Evolutionary conservation across 2,888 invertebrate species (phyloP), one percentile per base, ranked within the genome.

Genomic region (Stramonita haemastoma): DNA sequence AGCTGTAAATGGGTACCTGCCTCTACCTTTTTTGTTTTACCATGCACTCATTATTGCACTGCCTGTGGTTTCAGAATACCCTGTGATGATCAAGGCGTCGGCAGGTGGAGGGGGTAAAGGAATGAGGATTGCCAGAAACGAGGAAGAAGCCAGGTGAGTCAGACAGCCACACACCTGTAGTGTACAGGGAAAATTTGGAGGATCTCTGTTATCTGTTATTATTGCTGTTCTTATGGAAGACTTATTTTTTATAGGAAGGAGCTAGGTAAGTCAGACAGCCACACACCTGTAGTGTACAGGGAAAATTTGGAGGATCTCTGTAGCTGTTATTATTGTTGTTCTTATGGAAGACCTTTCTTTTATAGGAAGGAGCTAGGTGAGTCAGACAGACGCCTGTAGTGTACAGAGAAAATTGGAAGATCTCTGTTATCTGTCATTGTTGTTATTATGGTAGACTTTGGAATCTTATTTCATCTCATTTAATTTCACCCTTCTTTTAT

Each of bases 11-110:
- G n/a, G n/a, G n/a, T n/a, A n/a, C n/a, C n/a, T n/a, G n/a, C n/a
- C n/a, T n/a, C n/a, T n/a, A n/a, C n/a, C n/a, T n/a, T n/a, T n/a
- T n/a, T n/a, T n/a, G n/a, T n/a, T n/a, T n/a, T n/a, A n/a, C n/a
- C n/a, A n/a, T n/a, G n/a, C n/a, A n/a, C n/a, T n/a, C n/a, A n/a
- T n/a, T n/a, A n/a, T n/a, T n/a, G 8, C 46, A 46, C 46, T 46
- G 46, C 4, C 46, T 46, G 46, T 46, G 19, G 26, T 70, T 90
- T 26, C 91, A 95, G 96, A 97, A 60, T 97, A 97, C 95, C 97
- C 97, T 0, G 97, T 97, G 56, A 97, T 97, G 97, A 97, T 97
- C 91, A 97, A 97, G 95, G 97, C 97, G 0, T 97, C 97, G 1
- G 97, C 97, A 81, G 97, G 97, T 32, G 97, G 97, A 88, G 97